Conservation (phyloP, 2,797 vertebrate species). For the Tapirus indicus region DNA sequence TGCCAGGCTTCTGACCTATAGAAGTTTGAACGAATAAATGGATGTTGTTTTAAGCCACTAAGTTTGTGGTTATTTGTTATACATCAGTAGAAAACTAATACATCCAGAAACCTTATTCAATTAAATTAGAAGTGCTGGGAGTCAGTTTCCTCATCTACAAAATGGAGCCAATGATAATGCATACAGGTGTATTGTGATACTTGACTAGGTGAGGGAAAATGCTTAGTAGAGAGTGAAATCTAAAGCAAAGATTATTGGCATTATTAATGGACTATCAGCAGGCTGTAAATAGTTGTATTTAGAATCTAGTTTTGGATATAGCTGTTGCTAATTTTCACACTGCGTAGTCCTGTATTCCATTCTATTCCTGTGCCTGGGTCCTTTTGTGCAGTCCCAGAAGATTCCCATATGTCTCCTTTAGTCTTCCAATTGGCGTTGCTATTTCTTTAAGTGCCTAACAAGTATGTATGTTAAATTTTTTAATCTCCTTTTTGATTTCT, state of each 20-base stretch:
- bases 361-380: background rate
- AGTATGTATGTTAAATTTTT: background rate
- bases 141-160: background rate
- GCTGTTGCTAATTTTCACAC: background rate
- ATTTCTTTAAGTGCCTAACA: background rate
- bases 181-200: background rate
- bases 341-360: background rate
- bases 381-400: background rate
- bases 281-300: background rate
- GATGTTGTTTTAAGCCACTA: background rate
- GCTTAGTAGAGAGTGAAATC: background rate
- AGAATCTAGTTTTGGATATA: background rate
- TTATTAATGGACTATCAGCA: background rate
- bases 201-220: background rate
- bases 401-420: background rate
- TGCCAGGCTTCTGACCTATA: background rate
- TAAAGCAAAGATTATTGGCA: background rate
- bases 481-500: background rate
- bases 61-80: background rate
- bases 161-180: background rate
- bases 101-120: background rate
- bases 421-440: background rate
- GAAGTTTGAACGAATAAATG: background rate
- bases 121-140: background rate
- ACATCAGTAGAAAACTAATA: background rate